Conservation (phyloP, 2,888 invertebrate genomes). For the Metacarcinus magister region DNA sequence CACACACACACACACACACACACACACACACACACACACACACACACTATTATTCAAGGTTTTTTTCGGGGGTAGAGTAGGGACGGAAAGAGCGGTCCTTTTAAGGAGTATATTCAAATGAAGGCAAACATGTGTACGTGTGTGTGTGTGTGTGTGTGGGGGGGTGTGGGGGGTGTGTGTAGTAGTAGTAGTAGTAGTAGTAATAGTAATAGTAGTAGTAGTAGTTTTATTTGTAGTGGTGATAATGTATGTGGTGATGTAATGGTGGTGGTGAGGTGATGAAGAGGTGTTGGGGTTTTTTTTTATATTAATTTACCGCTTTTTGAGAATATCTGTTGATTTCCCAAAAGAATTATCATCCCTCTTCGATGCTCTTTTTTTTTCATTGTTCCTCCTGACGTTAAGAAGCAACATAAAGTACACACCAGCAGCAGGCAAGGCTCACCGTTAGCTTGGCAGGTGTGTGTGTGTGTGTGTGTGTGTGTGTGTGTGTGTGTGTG, state of each 20-base stretch:
- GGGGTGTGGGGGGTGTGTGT: too few relatives aligned
- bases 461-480: too few relatives aligned
- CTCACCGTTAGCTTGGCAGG: not conserved
- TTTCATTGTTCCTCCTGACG: not conserved
- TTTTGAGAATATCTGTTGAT: too few relatives aligned
- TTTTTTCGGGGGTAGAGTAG: too few relatives aligned
- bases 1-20: conserved; percentile 30
- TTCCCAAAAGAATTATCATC: too few relatives aligned
- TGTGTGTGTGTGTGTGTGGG: too few relatives aligned
- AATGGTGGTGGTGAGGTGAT: not conserved
- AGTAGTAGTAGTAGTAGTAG: not conserved
- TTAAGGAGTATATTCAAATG: too few relatives aligned
- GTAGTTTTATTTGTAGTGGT: not conserved
- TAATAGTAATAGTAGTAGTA: not conserved
- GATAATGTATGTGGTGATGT: not conserved
- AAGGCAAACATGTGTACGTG: too few relatives aligned
- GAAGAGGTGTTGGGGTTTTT: not conserved
- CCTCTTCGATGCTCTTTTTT: not conserved
- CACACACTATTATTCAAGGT: not conserved
- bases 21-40: not conserved
- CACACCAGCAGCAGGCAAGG: not conserved
- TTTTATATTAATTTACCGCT: too few relatives aligned
- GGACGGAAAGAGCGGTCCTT: too few relatives aligned
- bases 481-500: too few relatives aligned
- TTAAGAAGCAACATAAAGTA: not conserved